These are phyloP conservation scores for Tretioscincus oriximinensis DNA, from an alignment of 2,113 vertebrate genomes.

Conservation along the genomic window DNA sequence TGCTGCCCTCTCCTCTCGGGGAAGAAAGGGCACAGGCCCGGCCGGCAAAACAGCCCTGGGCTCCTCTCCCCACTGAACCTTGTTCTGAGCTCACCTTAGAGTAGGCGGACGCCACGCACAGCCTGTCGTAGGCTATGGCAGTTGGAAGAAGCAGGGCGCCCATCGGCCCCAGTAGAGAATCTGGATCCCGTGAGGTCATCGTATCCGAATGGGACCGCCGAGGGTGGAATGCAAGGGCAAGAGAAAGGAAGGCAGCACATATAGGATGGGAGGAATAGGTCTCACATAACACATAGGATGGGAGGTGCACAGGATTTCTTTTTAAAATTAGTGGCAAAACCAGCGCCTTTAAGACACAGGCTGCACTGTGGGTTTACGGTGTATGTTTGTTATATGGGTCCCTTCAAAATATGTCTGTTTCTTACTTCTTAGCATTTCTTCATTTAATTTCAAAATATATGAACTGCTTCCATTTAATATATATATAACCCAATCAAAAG, in stretches of 20 bases:
- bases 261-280: no score
- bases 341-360: neutral
- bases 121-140: no score
- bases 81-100: no score
- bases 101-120: no score
- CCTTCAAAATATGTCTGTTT: conserved; percentile 44
- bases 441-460: conserved; percentile 32
- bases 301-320: neutral
- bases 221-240: no score
- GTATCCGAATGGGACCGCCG: no score
- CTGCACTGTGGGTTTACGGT: neutral
- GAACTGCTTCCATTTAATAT: conserved; percentile 48
- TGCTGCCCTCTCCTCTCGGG: neutral
- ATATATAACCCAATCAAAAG: conserved; percentile 61
- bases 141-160: no score
- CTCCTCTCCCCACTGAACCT: no score
- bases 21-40: neutral
- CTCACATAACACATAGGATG: no score
- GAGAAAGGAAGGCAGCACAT: no score
- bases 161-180: no score
- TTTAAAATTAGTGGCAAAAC: neutral
- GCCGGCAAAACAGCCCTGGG: neutral
- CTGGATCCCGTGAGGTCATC: no score
- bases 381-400: neutral
- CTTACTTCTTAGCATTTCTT: conserved; percentile 37